Evolutionary conservation across 1,140 invertebrate species (phyloP), one percentile per base, ranked within the genome.

Genomic region (Prorops nasuta): DNA sequence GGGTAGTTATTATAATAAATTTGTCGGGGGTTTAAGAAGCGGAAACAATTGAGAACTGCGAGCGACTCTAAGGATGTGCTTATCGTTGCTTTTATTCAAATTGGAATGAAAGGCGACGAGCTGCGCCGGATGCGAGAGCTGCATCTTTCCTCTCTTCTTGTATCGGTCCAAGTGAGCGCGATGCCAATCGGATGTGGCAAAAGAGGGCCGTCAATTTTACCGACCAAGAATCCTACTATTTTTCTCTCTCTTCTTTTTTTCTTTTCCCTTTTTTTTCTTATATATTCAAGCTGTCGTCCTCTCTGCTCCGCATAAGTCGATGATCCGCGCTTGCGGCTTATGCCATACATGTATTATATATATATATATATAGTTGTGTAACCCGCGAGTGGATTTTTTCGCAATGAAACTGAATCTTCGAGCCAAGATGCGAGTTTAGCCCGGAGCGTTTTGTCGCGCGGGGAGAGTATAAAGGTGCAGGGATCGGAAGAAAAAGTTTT

Each of bases 1-100:
- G 72, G 71, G 69, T 76, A 76, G 73, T 76, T 74, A 76, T 76
- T 75, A 76, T 76, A 76, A 76, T 76, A 76, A 76, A 76, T 76
- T 74, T 76, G 73, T 76, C 73, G 70, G 71, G 60, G 69, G 71
- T 70, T 76, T 74, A 76, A 76, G 73, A 76, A 74, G 73, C 73
- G 73, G 71, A 76, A 76, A 76, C 73, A 74, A 74, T 76, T 76
- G 72, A 75, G 68, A 72, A 67, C 71, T 73, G 68, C 69, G 69
- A 72, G 72, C 63, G 62, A 69, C 72, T 73, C 67, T 74, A 73
- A 74, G 69, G 71, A 75, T 75, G 72, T 75, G 71, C 72, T 75
- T 75, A 75, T 75, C 71, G 70, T 75, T 75, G 72, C 72, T 74
- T 75, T 75, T 75, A 75, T 75, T 75, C 68, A 75, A 74, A 74